Evolutionary conservation across 2,113 vertebrate species (phyloP), one percentile per base, ranked within the genome.

Genomic region (Dendropsophus ebraccatus): DNA sequence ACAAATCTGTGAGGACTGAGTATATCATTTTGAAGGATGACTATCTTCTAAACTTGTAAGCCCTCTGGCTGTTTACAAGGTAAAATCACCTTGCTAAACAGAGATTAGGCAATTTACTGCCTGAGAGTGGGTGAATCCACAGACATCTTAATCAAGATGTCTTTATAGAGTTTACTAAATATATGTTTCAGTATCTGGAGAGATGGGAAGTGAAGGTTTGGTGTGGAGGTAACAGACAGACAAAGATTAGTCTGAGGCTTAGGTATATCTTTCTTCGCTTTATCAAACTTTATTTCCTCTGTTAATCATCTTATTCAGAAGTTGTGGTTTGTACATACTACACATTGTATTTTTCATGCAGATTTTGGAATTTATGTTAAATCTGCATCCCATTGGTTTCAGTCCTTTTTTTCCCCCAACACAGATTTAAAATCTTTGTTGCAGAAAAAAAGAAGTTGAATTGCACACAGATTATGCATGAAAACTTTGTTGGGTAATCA

Each of bases 121-220:
- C 85, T 81, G 85, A 47, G 58, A 81, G 65, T 54, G 52, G 77
- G 56, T 81, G 85, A 86, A 81, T 86, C 77, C 67, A 74, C 72
- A 86, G 85, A 86, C 85, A 86, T 86, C 85, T 86, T 86, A 86
- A 86, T 86, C 77, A 86, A 86, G 77, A 86, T 86, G 85, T 81
- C 85, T 86, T 74, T 86, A 74, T 74, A 72, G 85, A 81, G 69
- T 86, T 73, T 81, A 69, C 25, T 81, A 86, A 80, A 86, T 86
- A 81, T 86, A 86, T 86, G 67, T 86, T 86, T 50, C 67, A 73
- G 54, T 35, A 80, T 74, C 67, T 49, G 17, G 45, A 25, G 77
- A 74, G 77, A 41, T 86, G 19, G 23, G 30, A 35, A 19, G 78
- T 45, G 28, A 75, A 50, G 56, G 30, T 32, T n/a, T 70, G 32